Conservation (phyloP, 2,113 vertebrate species). For the Prunella himalayana region DNA sequence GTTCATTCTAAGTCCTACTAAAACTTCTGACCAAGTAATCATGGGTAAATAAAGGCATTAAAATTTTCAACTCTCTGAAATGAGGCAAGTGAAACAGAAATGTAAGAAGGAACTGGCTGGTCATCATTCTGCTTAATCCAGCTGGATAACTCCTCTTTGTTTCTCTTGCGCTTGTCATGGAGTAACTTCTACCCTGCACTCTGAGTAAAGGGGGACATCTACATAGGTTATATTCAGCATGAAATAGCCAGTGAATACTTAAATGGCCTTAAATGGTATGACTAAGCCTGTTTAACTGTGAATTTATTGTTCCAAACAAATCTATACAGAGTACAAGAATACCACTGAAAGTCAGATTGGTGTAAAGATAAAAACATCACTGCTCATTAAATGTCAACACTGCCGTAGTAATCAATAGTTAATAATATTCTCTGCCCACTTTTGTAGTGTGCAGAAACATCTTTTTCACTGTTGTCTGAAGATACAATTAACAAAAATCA, state of each 20-base stretch:
- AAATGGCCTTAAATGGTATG: not conserved
- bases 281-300: not conserved
- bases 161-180: not conserved
- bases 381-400: not conserved
- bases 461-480: not conserved
- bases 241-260: not conserved
- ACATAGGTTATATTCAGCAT: not conserved
- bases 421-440: not conserved
- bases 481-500: not conserved
- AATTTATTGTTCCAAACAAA: not conserved
- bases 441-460: not conserved
- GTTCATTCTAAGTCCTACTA: not conserved
- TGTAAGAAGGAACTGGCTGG: not conserved
- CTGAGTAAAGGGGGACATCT: fast-evolving
- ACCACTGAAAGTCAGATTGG: not conserved
- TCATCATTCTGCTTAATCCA: not conserved
- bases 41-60: not conserved
- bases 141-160: not conserved
- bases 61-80: not conserved
- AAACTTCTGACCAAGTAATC: not conserved
- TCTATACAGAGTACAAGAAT: not conserved
- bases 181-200: not conserved
- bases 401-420: not conserved
- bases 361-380: not conserved
- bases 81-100: not conserved